Evolutionary conservation across 23 tunicate species (phyloP).

Genomic region (Styela clava): DNA sequence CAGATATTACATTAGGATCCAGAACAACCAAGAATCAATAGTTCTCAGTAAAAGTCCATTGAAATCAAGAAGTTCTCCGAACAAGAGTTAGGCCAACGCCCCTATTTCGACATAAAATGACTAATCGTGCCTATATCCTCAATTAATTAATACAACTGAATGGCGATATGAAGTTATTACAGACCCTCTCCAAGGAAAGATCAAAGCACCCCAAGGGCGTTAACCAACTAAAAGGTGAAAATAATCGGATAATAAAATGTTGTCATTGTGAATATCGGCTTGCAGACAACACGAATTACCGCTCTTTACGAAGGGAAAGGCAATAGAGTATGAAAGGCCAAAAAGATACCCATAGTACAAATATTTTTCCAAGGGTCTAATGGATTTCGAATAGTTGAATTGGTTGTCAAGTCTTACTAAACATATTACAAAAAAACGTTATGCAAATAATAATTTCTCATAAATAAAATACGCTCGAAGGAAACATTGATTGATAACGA

Average conservation of each 20-base stretch:
- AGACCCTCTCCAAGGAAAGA: neutral
- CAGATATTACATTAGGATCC: too few species aligned
- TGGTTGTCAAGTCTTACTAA: neutral
- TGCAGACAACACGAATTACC: too few species aligned
- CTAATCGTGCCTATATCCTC: too few species aligned
- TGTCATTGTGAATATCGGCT: neutral
- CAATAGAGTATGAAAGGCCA: too few species aligned
- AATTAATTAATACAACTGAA: too few species aligned
- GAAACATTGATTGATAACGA: too few species aligned
- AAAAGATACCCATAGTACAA: too few species aligned
- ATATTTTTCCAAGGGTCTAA: neutral
- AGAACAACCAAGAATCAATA: too few species aligned
- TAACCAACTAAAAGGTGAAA: neutral
- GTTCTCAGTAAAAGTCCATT: neutral
- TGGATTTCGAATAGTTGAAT: neutral
- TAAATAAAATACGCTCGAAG: too few species aligned
- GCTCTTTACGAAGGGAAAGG: too few species aligned
- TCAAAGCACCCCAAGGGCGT: neutral
- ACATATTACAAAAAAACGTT: neutral
- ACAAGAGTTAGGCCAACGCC: neutral
- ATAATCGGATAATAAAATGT: neutral
- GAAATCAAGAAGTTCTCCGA: neutral
- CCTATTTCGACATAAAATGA: too few species aligned
- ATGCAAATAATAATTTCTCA: neutral
- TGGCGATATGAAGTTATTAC: neutral